These are phyloP conservation scores for Saccopteryx leptura DNA, from an alignment of 2,113 vertebrate species.

Conservation along the genomic window DNA sequence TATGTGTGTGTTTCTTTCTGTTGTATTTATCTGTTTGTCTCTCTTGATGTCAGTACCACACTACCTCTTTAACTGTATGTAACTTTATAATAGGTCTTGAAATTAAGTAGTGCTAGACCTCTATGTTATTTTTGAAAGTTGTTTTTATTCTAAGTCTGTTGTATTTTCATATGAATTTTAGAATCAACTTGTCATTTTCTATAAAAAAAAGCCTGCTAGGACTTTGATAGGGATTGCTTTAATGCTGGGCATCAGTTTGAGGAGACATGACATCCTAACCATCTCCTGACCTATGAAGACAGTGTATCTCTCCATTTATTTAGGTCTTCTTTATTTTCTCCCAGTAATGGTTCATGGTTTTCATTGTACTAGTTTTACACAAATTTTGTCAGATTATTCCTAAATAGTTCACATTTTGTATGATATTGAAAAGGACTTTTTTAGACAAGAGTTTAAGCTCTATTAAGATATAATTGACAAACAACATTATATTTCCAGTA, in stretches of 20 bases:
- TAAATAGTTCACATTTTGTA: slow-evolving; percentile 15
- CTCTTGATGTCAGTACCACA: background rate
- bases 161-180: slow-evolving; percentile 20
- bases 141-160: slow-evolving; percentile 30
- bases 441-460: background rate
- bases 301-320: background rate
- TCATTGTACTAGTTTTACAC: background rate
- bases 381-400: background rate
- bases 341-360: background rate
- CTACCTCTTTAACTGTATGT: slow-evolving; percentile 1
- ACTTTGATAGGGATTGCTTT: slow-evolving; percentile 17
- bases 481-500: background rate
- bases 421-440: slow-evolving; percentile 17
- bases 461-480: background rate
- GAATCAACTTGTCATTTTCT: background rate
- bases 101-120: background rate
- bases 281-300: background rate
- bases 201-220: background rate
- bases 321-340: background rate
- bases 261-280: background rate
- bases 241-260: background rate
- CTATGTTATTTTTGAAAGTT: slow-evolving; percentile 12
- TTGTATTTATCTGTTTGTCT: background rate
- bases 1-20: slow-evolving; percentile 1
- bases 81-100: slow-evolving; percentile 4